Base-by-base conservation (phyloP, 2,888 invertebrate species). In the Galeopsomyia nigrocyanea region DNA sequence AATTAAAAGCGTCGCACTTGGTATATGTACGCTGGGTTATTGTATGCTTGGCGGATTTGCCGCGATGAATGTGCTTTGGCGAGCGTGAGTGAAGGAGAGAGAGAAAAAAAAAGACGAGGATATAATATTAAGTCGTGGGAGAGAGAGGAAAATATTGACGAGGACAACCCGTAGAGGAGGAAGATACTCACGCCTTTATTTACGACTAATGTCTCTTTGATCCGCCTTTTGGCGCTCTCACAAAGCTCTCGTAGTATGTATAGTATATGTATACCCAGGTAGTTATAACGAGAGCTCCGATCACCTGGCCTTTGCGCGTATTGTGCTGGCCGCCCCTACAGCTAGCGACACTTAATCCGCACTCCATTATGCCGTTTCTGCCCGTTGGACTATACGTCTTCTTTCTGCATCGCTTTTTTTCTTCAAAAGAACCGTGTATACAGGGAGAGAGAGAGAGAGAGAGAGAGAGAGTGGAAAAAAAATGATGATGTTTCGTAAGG, bases 201-300 rank as follows among this genome's bases (percentile, higher is more conserved):
- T 75, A 75, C 75, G 67, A 56, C 67, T 69, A 72, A 72, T 75
- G 69, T 72, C 67, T 66, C 72, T 74, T 74, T 74, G 74, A 74
- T 74, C 74, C 74, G 26, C 51, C 66, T 58, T 26, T 17, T 19
- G 53, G 53, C 63, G 69, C 73, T 53, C 47, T 3, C 13, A 68
- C 47, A 60, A 58, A 66, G 65, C 65, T 53, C 5, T 7, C 17
- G 1, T 17, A 51, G 10, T 7, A 9, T 53, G 2, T 17, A 53
- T 2, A n/a, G 22, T 62, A 62, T 49, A 22, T 16, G 49, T 39
- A 46, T 47, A 47, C 50, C 58, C 58, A 58, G 58, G 58, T 58
- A 58, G 64, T 53, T 58, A 64, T 64, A 64, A 64, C 64, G 64
- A 64, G 64, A 21, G 46, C 26, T 31, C 13, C 13, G 55, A 51